Base-by-base conservation (phyloP, 2,888 invertebrate genomes). In the Scrobipalpa costella region DNA sequence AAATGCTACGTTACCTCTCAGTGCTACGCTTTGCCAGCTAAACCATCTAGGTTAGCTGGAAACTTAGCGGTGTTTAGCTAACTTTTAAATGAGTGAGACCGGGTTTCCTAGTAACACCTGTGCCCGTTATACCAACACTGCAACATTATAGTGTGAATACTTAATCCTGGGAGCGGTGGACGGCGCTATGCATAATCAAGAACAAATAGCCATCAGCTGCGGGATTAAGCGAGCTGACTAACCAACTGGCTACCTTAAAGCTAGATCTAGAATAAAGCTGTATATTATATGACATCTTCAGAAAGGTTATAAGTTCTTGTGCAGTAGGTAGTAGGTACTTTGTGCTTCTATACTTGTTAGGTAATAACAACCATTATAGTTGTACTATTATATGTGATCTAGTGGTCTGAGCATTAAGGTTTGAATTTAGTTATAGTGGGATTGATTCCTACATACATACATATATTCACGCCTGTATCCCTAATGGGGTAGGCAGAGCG, bases 21-120 rank as follows among this genome's bases (percentile, higher is more conserved):
- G 6, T 1, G 40, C 40, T 40, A 13, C 40, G 40, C 15, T 6
- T n/a, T n/a, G 44, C 7, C 44, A 74, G 76, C 75, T 79, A 73
- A 79, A 76, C 73, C 71, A 74, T 66, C 68, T 57, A 63, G 62
- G 68, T 59, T 17, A 33, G 55, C 47, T 34, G 52, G 68, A 68
- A 72, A 76, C 73, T 75, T 38, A 19, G 34, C 71, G 73, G 72
- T 79, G 78, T 83, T 81, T 79, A 78, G 71, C 69, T 73, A 83
- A 85, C 80, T 86, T 85, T 82, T 80, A 80, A 84, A 86, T 80
- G 76, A 71, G 73, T 62, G 70, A 73, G 87, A 86, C 79, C 86
- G 70, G 83, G 83, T 81, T 81, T 80, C 74, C 71, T 74, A 76
- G 79, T 79, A 74, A 78, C 86, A 88, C 86, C 86, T 86, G 85